These are phyloP conservation scores for Enteromius trimaculatus DNA, from an alignment of 2,797 vertebrate species.

Conservation along the genomic window DNA sequence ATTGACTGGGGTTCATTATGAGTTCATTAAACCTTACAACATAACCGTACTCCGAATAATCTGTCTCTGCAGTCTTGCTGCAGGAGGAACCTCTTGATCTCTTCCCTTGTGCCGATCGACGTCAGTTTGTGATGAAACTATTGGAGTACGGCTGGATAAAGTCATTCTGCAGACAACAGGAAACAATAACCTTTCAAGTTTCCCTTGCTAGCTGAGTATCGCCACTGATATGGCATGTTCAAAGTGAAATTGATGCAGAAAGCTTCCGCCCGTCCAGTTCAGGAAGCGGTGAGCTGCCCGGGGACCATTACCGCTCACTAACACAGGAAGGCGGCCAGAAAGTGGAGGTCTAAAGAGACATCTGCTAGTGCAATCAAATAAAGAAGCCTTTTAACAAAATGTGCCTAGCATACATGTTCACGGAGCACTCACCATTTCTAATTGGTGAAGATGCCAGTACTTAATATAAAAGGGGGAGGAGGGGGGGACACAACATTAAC, in stretches of 20 bases:
- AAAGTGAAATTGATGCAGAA: conserved; percentile 80
- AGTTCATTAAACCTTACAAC: conserved; percentile 27
- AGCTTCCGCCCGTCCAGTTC: conserved; percentile 78
- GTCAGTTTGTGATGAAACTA: conserved; percentile 68
- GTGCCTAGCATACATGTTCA: conserved; percentile 71
- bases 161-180: conserved; percentile 77
- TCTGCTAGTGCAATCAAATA: conserved; percentile 80
- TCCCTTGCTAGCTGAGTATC: conserved; percentile 71
- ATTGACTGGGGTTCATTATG: background rate
- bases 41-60: conserved; percentile 15
- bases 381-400: conserved; percentile 72
- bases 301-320: conserved; percentile 79
- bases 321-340: conserved; percentile 76
- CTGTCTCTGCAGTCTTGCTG: conserved; percentile 15
- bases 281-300: conserved; percentile 77
- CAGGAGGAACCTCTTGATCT: conserved; percentile 63
- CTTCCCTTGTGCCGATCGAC: conserved; percentile 64
- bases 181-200: conserved; percentile 80
- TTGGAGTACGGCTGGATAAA: conserved; percentile 64
- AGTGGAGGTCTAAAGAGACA: conserved; percentile 79
- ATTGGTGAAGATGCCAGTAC: background rate
- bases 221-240: conserved; percentile 76
- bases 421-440: conserved; percentile 23
- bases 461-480: background rate
- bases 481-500: background rate